Evolutionary conservation across 1,140 invertebrate species (phyloP), one percentile per base, ranked within the genome.

Genomic region (Acromyrmex heyeri): DNA sequence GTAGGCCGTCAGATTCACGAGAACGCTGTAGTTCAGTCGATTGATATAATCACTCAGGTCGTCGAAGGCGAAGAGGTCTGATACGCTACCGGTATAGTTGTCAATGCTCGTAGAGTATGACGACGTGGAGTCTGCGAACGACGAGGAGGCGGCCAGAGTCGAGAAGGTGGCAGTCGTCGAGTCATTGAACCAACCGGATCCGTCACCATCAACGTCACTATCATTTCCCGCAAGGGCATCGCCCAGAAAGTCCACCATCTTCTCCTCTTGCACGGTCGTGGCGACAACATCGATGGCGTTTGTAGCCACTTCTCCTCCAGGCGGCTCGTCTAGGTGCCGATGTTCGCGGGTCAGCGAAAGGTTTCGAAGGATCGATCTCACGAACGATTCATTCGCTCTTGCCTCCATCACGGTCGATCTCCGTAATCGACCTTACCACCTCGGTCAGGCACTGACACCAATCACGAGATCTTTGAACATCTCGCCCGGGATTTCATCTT

Each of bases 21-120:
- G 92, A 7, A 92, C 93, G 86, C 92, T 95, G 73, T 93, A 93
- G 78, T 95, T 95, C 14, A 95, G 64, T 86, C 91, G 92, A 57
- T 93, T 94, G 16, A 95, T 91, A 85, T 95, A 95, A 38, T 94
- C 95, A 79, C 92, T 95, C 48, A 95, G 85, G 64, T 95, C 95
- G 27, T 95, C 93, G 86, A 95, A 94, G 18, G 94, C 91, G 75
- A 95, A 95, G 12, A 95, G 93, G 65, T 95, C 94, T 16, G 92
- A 93, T 87, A 94, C 91, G 76, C 59, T 21, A 86, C 93, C 79
- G 64, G 94, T 95, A 79, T 94, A 94, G 67, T 95, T 95, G 57
- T 95, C 94, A 27, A 78, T 85, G 6, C 77, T 92, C n/a, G 87
- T 88, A 24, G 89, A 86, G 21, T 87, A 86, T 1, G 89, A 86